A percentile compares a stretch with the other conserved stretches of the same genome.
These are phyloP conservation scores for Philereme vetulata DNA, from an alignment of 2,888 invertebrate genomes.

Conservation along the genomic window DNA sequence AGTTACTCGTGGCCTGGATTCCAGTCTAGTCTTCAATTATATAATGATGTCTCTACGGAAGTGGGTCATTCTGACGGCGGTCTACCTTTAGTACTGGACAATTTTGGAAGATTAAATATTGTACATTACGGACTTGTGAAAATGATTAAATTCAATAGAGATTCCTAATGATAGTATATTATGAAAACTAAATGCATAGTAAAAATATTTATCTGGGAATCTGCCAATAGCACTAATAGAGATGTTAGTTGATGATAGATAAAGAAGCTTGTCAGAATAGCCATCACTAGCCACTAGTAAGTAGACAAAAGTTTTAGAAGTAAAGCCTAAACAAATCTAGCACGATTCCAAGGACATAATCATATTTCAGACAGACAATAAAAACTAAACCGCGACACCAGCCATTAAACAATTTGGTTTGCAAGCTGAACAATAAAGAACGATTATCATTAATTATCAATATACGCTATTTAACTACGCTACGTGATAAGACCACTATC, in stretches of 20 bases:
- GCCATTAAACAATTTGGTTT: slow-evolving; percentile 52
- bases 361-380: slow-evolving; percentile 3
- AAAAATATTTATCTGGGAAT: too few relatives aligned
- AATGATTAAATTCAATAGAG: too few relatives aligned
- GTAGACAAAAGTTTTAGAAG: too few relatives aligned
- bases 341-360: background rate
- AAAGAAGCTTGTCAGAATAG: too few relatives aligned
- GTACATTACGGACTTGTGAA: background rate
- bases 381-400: slow-evolving; percentile 42
- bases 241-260: too few relatives aligned
- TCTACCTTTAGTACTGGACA: slow-evolving; percentile 43
- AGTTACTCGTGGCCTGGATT: slow-evolving; percentile 44
- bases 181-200: too few relatives aligned
- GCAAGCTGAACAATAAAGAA: slow-evolving; percentile 56
- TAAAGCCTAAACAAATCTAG: too few relatives aligned
- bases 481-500: slow-evolving; percentile 25
- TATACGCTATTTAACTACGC: slow-evolving; percentile 63
- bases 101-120: slow-evolving; percentile 4
- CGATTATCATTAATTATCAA: slow-evolving; percentile 68
- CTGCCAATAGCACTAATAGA: too few relatives aligned
- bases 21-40: slow-evolving; percentile 57
- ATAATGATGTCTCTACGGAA: slow-evolving; percentile 68
- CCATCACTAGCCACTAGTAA: too few relatives aligned
- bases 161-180: too few relatives aligned
- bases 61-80: slow-evolving; percentile 61